Base-by-base conservation (phyloP, 2,888 invertebrate species). In the Troides aeacus region DNA sequence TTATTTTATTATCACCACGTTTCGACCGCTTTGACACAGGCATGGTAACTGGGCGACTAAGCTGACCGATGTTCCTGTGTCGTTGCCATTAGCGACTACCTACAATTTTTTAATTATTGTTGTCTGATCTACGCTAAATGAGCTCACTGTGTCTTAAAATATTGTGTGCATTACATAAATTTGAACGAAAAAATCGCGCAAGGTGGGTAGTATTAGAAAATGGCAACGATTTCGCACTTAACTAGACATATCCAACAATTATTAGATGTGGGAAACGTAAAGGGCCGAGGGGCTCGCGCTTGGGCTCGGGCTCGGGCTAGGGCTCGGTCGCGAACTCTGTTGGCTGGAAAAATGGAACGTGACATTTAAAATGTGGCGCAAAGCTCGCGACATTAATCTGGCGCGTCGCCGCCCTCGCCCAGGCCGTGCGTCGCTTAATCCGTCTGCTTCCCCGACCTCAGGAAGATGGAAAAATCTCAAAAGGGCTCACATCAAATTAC, bases 401-500 rank as follows among this genome's bases (percentile, higher is more conserved):
- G 84, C 87, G 86, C 86, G 89, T 90, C 89, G 87, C 83, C 89
- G 89, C 89, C 87, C 86, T 85, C 84, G 84, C 84, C 85, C 80
- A 81, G 80, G 79, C 84, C 84, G 87, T 87, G 88, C 89, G 87
- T 88, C 86, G 87, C 85, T 88, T 89, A 89, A 90, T 90, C 90
- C 89, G 84, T 84, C 83, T 80, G 85, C 84, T 87, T 86, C 87
- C 88, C 86, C 88, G 88, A 87, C 86, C 85, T 83, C 87, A 83
- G 81, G 83, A 88, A 90, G 88, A 90, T 89, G 89, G 89, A 89
- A 90, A 90, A 90, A 90, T 91, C 91, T 90, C 86, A 83, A 86
- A 90, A 90, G 50, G 87, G 86, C 89, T 90, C 90, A 84, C 90
- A 89, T 90, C 90, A 91, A 91, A 91, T 92, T 92, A 91, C 91